Evolutionary conservation across 2,797 vertebrate species (phyloP).

Genomic region (Hafferia zeledoni): DNA sequence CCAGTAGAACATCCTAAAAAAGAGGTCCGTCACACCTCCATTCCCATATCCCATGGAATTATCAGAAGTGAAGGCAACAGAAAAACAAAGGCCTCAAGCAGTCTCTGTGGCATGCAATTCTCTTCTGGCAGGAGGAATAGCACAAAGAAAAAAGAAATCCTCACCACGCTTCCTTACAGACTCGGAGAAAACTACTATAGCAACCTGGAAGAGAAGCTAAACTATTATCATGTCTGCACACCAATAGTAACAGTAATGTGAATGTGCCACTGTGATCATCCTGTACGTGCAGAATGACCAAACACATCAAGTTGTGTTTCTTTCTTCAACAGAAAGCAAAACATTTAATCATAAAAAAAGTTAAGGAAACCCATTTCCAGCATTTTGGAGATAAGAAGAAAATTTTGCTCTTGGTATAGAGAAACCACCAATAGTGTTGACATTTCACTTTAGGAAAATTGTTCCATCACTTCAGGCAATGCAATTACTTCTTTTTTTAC

Average conservation of each 20-base stretch:
- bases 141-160: neutral
- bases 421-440: neutral
- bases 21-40: neutral
- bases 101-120: neutral
- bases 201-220: neutral
- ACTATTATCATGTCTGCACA: neutral
- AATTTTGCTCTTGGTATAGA: neutral
- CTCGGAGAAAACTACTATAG: neutral
- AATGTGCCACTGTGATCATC: neutral
- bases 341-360: neutral
- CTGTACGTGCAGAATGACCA: neutral
- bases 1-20: neutral
- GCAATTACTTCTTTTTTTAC: neutral
- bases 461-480: neutral
- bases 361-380: neutral
- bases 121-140: neutral
- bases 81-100: neutral
- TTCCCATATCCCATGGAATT: neutral
- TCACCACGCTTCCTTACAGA: neutral
- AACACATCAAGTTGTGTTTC: neutral
- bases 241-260: neutral
- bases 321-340: neutral
- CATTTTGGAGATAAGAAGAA: neutral
- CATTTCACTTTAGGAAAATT: slow-evolving; percentile 1
- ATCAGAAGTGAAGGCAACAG: neutral